Percentiles rank a stretch among this genome's conserved stretches.
Conservation (phyloP, 2,113 vertebrate species). For the Chamaea fasciata region DNA sequence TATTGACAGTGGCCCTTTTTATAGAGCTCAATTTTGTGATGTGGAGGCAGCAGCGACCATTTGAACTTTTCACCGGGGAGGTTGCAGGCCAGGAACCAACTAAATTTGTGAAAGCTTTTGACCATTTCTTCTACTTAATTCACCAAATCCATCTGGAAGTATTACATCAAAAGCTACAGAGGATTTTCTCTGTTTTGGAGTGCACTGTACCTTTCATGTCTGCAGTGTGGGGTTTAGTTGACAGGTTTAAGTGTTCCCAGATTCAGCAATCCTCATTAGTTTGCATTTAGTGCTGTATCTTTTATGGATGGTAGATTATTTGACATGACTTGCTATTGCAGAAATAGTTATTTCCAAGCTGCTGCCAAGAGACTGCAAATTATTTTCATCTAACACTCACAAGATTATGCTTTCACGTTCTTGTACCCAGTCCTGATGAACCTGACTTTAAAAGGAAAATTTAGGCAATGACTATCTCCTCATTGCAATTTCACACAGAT, state of each 20-base stretch:
- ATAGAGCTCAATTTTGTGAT: not conserved
- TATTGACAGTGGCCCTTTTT: not conserved
- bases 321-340: conserved; percentile 34
- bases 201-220: not conserved
- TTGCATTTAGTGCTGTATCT: not conserved
- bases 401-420: conserved; percentile 25
- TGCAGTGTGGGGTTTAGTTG: not conserved
- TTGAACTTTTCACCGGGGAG: not conserved
- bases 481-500: conserved; percentile 1
- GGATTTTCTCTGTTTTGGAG: not conserved
- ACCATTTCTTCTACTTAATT: not conserved
- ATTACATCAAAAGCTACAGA: not conserved
- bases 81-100: not conserved
- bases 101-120: not conserved
- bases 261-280: conserved; percentile 30
- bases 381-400: conserved; percentile 8
- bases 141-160: not conserved
- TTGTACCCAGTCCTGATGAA: conserved; percentile 25
- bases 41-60: not conserved
- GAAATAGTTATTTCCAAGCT: conserved; percentile 37
- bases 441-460: conserved; percentile 16
- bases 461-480: conserved; percentile 35
- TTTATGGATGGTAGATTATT: conserved; percentile 44
- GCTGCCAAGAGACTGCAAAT: conserved; percentile 10
- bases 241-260: conserved; percentile 4